Conservation (phyloP, 2,113 vertebrate species). For the Podiceps cristatus region DNA sequence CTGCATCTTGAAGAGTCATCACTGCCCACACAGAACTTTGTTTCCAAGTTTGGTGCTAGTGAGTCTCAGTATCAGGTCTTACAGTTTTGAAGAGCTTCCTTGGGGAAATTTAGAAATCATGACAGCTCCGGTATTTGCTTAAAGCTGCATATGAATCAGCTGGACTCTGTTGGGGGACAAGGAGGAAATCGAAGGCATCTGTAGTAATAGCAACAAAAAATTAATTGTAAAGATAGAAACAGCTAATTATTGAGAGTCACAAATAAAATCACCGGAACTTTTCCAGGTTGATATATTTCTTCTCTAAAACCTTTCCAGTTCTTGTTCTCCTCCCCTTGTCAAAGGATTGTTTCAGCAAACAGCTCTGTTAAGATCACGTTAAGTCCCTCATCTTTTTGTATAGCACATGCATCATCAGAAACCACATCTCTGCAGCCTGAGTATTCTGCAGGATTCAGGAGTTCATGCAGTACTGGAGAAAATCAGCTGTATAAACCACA, state of each 20-base stretch:
- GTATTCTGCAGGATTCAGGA: background rate
- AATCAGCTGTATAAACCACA: background rate
- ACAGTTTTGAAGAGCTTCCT: slow-evolving; percentile 56
- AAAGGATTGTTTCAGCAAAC: background rate
- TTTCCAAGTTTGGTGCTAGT: slow-evolving; percentile 41
- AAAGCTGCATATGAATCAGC: slow-evolving; percentile 49
- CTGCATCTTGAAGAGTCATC: slow-evolving; percentile 43
- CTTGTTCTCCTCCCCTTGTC: background rate
- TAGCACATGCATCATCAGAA: background rate
- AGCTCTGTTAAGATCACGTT: background rate
- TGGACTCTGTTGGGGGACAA: background rate
- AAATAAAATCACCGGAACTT: slow-evolving; percentile 18
- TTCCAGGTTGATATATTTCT: background rate
- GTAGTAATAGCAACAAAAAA: slow-evolving; percentile 32
- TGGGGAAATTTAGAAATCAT: slow-evolving; percentile 55
- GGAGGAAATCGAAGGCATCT: slow-evolving; percentile 36
- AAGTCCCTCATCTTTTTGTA: background rate
- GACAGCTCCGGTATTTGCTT: slow-evolving; percentile 10
- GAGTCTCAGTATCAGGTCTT: slow-evolving; percentile 50
- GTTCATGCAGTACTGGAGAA: background rate
- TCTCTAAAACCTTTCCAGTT: background rate
- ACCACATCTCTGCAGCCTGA: background rate
- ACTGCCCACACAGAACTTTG: slow-evolving; percentile 6
- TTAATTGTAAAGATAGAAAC: slow-evolving; percentile 38
- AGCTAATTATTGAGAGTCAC: background rate